A percentile compares a stretch with the other conserved stretches of the same genome.
phyloP scores from a whole-genome alignment of 2,888 invertebrate genomes.

The Campaea margaritaria region DNA sequence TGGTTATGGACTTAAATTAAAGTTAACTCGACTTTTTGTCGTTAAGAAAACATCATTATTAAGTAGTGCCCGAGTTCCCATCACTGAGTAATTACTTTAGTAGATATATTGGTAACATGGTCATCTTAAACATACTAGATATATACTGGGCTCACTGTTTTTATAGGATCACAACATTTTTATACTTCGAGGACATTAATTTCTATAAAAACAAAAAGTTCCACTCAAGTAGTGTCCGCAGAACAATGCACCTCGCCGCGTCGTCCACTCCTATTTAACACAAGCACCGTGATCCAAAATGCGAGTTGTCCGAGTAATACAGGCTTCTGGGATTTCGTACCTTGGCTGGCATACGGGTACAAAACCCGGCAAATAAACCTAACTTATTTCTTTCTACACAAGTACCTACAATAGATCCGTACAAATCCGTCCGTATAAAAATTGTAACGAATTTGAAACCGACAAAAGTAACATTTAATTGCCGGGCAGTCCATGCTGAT shows the following conservation, averaged over 20 bases:
- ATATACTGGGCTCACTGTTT: conserved; percentile 1
- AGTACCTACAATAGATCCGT: not conserved
- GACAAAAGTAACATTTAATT: not conserved
- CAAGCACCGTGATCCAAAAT: conserved; percentile 71
- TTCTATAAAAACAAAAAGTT: not conserved
- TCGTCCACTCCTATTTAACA: conserved; percentile 43
- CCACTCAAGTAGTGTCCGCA: too few species aligned
- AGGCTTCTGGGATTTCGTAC: conserved; percentile 23
- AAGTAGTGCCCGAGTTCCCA: too few species aligned
- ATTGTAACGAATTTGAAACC: not conserved
- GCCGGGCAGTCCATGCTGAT: not conserved
- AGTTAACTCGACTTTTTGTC: too few species aligned
- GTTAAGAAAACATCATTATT: too few species aligned
- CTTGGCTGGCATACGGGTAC: not conserved
- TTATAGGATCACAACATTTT: not conserved
- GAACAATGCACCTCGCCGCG: conserved; percentile 36
- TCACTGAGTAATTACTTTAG: not conserved
- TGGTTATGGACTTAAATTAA: too few species aligned
- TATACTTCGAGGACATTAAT: not conserved
- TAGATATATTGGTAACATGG: conserved; percentile 2
- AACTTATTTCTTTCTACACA: not conserved
- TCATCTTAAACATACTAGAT: conserved; percentile 5
- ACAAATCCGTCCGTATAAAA: not conserved
- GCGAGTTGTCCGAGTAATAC: conserved; percentile 69
- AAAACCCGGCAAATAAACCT: conserved; percentile 5